phyloP scores from a whole-genome alignment of 2,888 invertebrate species.

The Zootermopsis nevadensis region DNA sequence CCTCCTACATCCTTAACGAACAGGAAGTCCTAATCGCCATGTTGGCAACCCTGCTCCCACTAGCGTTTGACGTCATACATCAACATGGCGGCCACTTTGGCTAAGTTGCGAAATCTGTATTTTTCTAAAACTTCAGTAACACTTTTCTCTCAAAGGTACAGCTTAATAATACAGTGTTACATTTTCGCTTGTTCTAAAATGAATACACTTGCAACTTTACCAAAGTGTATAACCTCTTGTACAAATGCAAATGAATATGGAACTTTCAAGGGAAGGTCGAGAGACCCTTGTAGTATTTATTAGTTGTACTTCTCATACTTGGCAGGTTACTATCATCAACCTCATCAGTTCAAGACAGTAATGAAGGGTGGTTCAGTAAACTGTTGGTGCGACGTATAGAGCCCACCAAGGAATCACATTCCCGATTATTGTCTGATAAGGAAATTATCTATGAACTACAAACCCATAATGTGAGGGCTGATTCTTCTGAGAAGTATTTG shows the following conservation, averaged over 20 bases:
- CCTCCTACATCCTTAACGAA: too few relatives aligned
- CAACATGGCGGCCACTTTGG: constrained; percentile 46
- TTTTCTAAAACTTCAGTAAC: constrained; percentile 19
- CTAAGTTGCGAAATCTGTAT: constrained; percentile 36
- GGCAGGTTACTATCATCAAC: constrained; percentile 49
- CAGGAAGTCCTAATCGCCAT: too few relatives aligned
- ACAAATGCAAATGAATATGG: neutral
- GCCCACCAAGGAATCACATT: constrained; percentile 95
- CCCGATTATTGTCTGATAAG: constrained; percentile 95
- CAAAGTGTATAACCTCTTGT: neutral
- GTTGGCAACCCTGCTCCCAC: neutral
- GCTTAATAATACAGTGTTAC: neutral
- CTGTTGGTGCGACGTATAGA: constrained; percentile 90
- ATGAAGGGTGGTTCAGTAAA: constrained; percentile 89
- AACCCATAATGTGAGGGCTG: constrained; percentile 94
- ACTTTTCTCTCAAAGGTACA: constrained; percentile 28
- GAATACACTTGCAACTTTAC: neutral
- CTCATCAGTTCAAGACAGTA: constrained; percentile 46
- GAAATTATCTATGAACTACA: constrained; percentile 95
- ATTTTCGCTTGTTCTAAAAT: neutral
- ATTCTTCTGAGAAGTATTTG: constrained; percentile 86
- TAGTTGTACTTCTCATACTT: constrained; percentile 19
- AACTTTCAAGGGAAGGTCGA: neutral
- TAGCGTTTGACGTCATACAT: constrained; percentile 15
- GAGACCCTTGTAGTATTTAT: neutral